phyloP scores from a whole-genome alignment of 2,113 vertebrate species.

The Pluvialis apricaria region DNA sequence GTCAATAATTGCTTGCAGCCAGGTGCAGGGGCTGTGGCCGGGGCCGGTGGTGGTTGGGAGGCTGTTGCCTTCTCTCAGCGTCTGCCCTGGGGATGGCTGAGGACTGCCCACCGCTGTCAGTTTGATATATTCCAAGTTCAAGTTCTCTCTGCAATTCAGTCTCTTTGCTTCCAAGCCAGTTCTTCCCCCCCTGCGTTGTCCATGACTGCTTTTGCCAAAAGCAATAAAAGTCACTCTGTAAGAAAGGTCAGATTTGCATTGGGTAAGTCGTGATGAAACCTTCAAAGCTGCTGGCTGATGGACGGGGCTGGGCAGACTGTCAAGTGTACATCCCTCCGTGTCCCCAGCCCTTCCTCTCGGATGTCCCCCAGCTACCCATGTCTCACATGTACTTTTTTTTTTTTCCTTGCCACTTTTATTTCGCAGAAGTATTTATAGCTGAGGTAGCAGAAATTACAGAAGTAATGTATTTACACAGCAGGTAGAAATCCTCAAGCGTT shows the following conservation, averaged over 20 bases:
- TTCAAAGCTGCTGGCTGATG: not conserved
- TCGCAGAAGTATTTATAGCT: not conserved
- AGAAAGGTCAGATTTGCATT: slow-evolving; percentile 62
- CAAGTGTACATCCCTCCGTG: not conserved
- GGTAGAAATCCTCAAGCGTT: not conserved
- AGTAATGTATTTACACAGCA: not conserved
- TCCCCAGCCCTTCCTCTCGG: not conserved
- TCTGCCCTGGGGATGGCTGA: slow-evolving; percentile 29
- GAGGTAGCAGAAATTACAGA: not conserved
- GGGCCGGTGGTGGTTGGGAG: not conserved
- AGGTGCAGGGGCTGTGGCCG: slow-evolving; percentile 70
- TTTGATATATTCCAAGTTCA: slow-evolving; percentile 63
- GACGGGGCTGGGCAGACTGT: not conserved
- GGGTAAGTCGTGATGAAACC: slow-evolving; percentile 25
- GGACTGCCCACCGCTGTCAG: slow-evolving; percentile 35
- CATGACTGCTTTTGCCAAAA: slow-evolving; percentile 66
- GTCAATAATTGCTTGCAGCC: slow-evolving; percentile 78
- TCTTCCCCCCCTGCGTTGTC: slow-evolving; percentile 19
- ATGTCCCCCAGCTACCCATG: not conserved
- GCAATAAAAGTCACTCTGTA: slow-evolving; percentile 47
- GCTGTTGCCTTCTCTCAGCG: slow-evolving; percentile 46
- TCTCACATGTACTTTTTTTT: rapidly evolving
- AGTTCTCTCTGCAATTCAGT: slow-evolving; percentile 22
- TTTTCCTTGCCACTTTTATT: not conserved
- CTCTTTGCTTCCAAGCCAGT: slow-evolving; percentile 39